Percentiles rank a stretch among this genome's conserved stretches.
Evolutionary conservation across 2,888 invertebrate genomes (phyloP).

Genomic region (Drosophila rellima): DNA sequence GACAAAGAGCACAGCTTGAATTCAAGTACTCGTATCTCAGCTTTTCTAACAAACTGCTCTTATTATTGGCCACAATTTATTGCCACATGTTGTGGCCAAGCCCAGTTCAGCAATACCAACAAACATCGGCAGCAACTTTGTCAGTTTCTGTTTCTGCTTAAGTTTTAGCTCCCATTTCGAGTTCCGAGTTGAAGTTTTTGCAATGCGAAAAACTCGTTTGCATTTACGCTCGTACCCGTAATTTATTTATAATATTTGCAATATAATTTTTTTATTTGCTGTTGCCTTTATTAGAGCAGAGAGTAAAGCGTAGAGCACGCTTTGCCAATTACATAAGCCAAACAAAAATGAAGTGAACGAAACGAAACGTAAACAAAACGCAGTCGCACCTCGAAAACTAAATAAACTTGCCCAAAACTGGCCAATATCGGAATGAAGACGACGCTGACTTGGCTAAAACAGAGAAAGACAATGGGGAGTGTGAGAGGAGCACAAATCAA

Average conservation of each 20-base stretch:
- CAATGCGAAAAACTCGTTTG: slow-evolving; percentile 66
- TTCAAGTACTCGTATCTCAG: slow-evolving; percentile 6
- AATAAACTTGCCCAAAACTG: slow-evolving; percentile 16
- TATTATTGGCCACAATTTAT: slow-evolving; percentile 69
- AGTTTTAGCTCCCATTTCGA: slow-evolving; percentile 21
- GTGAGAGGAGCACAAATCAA: slow-evolving; percentile 59
- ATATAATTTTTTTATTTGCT: slow-evolving; percentile 55
- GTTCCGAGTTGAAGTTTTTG: slow-evolving; percentile 18
- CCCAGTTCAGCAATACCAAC: slow-evolving; percentile 52
- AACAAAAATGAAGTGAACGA: slow-evolving; percentile 41
- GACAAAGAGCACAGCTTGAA: neutral
- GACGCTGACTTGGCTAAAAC: slow-evolving; percentile 5
- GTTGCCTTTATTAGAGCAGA: slow-evolving; percentile 63
- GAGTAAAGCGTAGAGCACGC: slow-evolving; percentile 65
- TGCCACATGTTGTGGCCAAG: slow-evolving; percentile 58
- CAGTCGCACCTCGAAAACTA: slow-evolving; percentile 65
- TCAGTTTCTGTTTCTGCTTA: slow-evolving; percentile 4
- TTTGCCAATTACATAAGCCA: slow-evolving; percentile 72
- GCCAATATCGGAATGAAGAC: slow-evolving; percentile 31
- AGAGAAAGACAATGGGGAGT: neutral
- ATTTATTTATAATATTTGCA: slow-evolving; percentile 78
- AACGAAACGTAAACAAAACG: slow-evolving; percentile 55
- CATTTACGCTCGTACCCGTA: slow-evolving; percentile 72
- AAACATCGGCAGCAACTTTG: slow-evolving; percentile 2
- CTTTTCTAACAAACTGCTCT: slow-evolving; percentile 37